A percentile compares a stretch with the other conserved stretches of the same genome.
These are phyloP conservation scores for Celastrina argiolus DNA, from an alignment of 2,888 invertebrate species.

Conservation along the genomic window DNA sequence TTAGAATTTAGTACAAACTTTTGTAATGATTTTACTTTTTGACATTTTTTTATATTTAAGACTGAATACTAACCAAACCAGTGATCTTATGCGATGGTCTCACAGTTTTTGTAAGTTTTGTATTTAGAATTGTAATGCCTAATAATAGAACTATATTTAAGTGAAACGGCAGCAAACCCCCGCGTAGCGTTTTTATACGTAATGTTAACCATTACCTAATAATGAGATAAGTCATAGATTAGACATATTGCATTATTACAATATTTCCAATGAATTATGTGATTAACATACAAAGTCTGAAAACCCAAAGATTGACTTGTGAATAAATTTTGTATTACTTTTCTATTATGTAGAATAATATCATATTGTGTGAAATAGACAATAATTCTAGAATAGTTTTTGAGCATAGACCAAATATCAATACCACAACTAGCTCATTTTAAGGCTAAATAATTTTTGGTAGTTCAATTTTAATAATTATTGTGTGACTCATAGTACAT, in stretches of 20 bases:
- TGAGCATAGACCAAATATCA: conserved; percentile 13
- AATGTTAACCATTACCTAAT: neutral
- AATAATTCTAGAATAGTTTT: conserved; percentile 22
- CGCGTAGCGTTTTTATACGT: neutral
- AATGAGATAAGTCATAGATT: conserved; percentile 24
- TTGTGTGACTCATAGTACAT: neutral
- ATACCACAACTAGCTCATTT: neutral
- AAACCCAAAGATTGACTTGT: conserved; percentile 48
- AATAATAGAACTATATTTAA: neutral
- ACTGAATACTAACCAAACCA: neutral
- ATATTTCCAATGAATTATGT: conserved; percentile 39
- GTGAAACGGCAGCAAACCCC: neutral
- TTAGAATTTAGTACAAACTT: neutral
- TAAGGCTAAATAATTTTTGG: neutral
- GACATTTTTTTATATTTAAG: conserved; percentile 7
- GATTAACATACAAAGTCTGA: conserved; percentile 57
- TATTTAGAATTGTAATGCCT: neutral
- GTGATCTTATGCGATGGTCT: conserved; percentile 6
- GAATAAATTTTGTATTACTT: conserved; percentile 35
- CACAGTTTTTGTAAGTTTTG: conserved; percentile 16
- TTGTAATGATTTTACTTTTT: neutral
- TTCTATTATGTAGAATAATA: conserved; percentile 23
- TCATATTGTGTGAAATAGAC: conserved; percentile 30
- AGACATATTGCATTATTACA: conserved; percentile 22
- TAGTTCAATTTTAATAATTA: neutral